Evolutionary conservation across 2,888 invertebrate genomes (phyloP).

Genomic region (Cephus rjabovi): DNA sequence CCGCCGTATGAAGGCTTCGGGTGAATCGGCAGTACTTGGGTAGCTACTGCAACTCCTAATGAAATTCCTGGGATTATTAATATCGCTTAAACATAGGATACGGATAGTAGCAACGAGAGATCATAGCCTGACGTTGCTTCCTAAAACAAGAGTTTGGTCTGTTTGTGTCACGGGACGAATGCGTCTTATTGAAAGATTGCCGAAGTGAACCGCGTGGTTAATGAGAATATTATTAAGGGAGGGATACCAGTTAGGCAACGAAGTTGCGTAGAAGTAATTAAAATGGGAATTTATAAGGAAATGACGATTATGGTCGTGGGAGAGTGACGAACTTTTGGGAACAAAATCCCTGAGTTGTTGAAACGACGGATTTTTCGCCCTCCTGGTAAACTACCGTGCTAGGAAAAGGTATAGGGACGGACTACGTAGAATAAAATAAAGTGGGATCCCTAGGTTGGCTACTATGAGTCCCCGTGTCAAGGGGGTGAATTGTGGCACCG

Average conservation of each 20-base stretch:
- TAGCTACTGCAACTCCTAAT: conserved; percentile 52
- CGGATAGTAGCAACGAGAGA: conserved; percentile 34
- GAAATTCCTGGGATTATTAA: conserved; percentile 61
- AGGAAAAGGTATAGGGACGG: not conserved
- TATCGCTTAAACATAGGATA: conserved; percentile 46
- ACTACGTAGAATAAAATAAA: conserved; percentile 24
- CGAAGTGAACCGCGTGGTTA: not conserved
- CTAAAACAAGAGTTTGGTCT: not conserved
- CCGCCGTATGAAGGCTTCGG: not conserved
- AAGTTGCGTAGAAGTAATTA: not conserved
- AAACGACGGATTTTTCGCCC: not conserved
- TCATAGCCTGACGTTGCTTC: not conserved
- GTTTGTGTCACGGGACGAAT: not conserved
- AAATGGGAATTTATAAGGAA: not conserved
- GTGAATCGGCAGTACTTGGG: conserved; percentile 24
- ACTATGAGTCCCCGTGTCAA: conserved; percentile 15
- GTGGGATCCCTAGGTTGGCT: conserved; percentile 25
- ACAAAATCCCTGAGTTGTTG: not conserved
- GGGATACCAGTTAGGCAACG: not conserved
- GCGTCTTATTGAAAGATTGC: not conserved
- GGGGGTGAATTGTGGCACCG: conserved; percentile 29
- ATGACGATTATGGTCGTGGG: not conserved
- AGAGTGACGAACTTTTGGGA: not conserved
- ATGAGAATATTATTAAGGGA: not conserved
- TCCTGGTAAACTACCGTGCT: not conserved